Percentiles rank a stretch among this genome's conserved stretches.
phyloP scores from a whole-genome alignment of 2,113 vertebrate species.

The Cheilinus undulatus region DNA sequence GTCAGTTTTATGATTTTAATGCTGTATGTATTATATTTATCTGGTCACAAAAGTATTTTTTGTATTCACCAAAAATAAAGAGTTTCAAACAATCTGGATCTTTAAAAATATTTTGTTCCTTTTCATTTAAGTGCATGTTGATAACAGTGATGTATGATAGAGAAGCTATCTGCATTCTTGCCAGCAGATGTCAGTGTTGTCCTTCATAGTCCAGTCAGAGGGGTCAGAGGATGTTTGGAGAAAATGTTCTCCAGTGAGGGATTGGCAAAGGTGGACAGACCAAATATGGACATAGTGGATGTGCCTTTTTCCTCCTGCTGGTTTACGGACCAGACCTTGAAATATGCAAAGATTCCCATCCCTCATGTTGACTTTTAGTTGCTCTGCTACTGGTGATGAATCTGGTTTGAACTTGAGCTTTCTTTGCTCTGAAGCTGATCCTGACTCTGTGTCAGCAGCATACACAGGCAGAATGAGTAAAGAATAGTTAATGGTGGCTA shows the following conservation, averaged over 20 bases:
- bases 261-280: constrained; percentile 62
- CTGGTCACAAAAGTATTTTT: constrained; percentile 89
- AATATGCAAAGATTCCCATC: constrained; percentile 64
- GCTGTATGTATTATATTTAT: constrained; percentile 86
- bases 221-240: constrained; percentile 48
- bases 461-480: constrained; percentile 9
- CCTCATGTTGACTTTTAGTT: not conserved
- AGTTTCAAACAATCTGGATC: constrained; percentile 77
- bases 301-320: constrained; percentile 32
- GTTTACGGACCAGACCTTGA: constrained; percentile 58
- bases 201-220: constrained; percentile 30
- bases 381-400: not conserved
- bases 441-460: not conserved
- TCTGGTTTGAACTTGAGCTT: not conserved
- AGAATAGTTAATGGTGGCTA: constrained; percentile 36
- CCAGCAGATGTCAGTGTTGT: constrained; percentile 80
- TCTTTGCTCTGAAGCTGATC: not conserved
- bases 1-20: constrained; percentile 80
- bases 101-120: constrained; percentile 1
- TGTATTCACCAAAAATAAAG: constrained; percentile 88
- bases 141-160: not conserved
- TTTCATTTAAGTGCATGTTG: not conserved
- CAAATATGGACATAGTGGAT: constrained; percentile 82
- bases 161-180: constrained; percentile 61
- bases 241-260: constrained; percentile 46